Evolutionary conservation across 92 coral and sea anemone genomes (phyloP).

Genomic region (Parazoanthus atlanticus): DNA sequence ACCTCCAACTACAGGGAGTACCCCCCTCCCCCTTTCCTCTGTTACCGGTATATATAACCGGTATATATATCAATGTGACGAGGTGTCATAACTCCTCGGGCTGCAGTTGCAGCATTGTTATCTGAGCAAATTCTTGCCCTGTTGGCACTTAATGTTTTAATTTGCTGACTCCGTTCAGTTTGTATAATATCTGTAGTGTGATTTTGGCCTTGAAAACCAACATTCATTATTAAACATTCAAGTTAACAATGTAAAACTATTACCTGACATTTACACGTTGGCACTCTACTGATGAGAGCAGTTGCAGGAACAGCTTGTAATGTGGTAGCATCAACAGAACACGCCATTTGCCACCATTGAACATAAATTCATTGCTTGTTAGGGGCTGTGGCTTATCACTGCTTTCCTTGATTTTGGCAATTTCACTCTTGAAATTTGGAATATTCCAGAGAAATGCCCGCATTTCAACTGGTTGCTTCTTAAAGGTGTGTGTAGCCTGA

Average conservation of each 20-base stretch:
- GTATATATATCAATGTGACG: too few species aligned
- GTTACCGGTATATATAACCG: too few species aligned
- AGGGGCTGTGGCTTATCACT: neutral
- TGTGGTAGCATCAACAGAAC: neutral
- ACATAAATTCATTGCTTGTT: conserved; percentile 6
- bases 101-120: too few species aligned
- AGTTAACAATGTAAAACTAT: neutral
- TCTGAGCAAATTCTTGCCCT: too few species aligned
- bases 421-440: neutral
- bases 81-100: too few species aligned
- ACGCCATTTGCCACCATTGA: conserved; percentile 5
- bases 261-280: conserved; percentile 38
- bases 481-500: conserved; percentile 3
- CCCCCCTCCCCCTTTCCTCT: too few species aligned
- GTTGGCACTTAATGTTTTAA: too few species aligned
- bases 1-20: too few species aligned
- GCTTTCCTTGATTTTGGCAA: neutral
- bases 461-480: neutral
- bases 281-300: conserved; percentile 4
- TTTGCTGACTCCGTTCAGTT: too few species aligned
- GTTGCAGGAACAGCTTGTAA: conserved; percentile 14
- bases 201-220: too few species aligned
- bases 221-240: too few species aligned
- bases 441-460: neutral
- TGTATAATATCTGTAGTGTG: too few species aligned